A percentile compares a stretch with the other conserved stretches of the same genome.
These are phyloP conservation scores for Gymnoscopelus braueri DNA, from an alignment of 2,797 vertebrate species.

Conservation along the genomic window DNA sequence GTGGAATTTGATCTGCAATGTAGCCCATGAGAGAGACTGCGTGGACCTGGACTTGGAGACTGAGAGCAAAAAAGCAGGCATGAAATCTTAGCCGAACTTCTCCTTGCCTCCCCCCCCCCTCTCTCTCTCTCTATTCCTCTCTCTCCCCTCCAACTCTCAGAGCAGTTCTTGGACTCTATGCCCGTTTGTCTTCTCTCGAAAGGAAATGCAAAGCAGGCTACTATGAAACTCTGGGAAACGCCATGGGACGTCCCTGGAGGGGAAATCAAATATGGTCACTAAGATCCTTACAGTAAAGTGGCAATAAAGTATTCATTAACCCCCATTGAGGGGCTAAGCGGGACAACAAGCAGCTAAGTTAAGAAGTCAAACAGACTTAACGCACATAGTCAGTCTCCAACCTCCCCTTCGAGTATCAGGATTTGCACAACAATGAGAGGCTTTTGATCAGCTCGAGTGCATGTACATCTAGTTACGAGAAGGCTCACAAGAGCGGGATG, in stretches of 20 bases:
- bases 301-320: conserved; percentile 83
- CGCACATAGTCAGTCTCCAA: conserved; percentile 34
- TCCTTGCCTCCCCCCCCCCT: conserved; percentile 4
- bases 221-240: conserved; percentile 81
- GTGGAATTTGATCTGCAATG: conserved; percentile 61
- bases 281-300: conserved; percentile 75
- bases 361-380: conserved; percentile 76
- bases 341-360: conserved; percentile 73
- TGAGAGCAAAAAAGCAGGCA: conserved; percentile 38
- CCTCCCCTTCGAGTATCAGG: conserved; percentile 24
- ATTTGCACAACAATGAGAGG: conserved; percentile 72
- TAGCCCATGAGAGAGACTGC: conserved; percentile 55
- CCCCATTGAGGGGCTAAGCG: conserved; percentile 72
- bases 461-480: conserved; percentile 39
- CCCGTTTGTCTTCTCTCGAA: conserved; percentile 79
- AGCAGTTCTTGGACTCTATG: conserved; percentile 64
- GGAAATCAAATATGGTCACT: conserved; percentile 74
- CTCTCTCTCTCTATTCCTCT: conserved; percentile 32
- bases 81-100: conserved; percentile 56
- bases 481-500: conserved; percentile 35
- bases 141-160: conserved; percentile 58
- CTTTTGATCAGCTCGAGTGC: conserved; percentile 39
- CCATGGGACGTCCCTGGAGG: conserved; percentile 72
- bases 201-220: conserved; percentile 82
- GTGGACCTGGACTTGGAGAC: conserved; percentile 45